Evolutionary conservation across 2,888 invertebrate genomes (phyloP), one percentile per base, ranked within the genome.

Genomic region (Lithodes maja): DNA sequence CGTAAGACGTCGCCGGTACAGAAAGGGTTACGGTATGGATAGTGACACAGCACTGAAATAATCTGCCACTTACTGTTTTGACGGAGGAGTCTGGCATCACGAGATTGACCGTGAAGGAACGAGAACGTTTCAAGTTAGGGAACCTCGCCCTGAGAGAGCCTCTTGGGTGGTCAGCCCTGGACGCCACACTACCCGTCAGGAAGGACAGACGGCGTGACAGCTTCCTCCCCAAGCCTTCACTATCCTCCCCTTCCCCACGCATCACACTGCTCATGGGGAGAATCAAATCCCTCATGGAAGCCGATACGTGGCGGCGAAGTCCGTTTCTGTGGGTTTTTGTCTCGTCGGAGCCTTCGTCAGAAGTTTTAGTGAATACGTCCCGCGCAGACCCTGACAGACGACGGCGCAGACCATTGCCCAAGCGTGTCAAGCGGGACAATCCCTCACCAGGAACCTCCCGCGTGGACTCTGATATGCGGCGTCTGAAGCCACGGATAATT

Each of bases 341-440:
- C 33, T 87, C 87, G 2, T 50, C 75, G 52, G 71, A n/a, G n/a
- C 74, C 77, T 7, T 81, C 87, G 2, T 54, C 84, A 49, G 90
- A 77, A 33, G 85, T 55, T 77, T 82, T 71, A 15, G 85, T 80
- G 77, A 90, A 89, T 7, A 91, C 61, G 49, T 91, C 91, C 55
- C 90, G 61, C 5, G 91, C 87, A 71, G 91, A 91, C 12, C 87
- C 90, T 2, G 91, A 91, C 53, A 91, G 80, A 69, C 90, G 85
- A 49, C 87, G 88, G 12, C 88, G 85, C 2, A 91, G 80, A 49
- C 91, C 91, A 53, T 87, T 91, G 54, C 91, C 88, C n/a, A 91
- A 61, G 15, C 91, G 85, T 7, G 86, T 85, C 49, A 91, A 85
- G 15, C 90, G 85, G 50, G 87, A 86, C 33, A 91, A 69, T 33